Evolutionary conservation across 2,888 invertebrate species (phyloP), one percentile per base, ranked within the genome.

Genomic region (Gortyna flavago): DNA sequence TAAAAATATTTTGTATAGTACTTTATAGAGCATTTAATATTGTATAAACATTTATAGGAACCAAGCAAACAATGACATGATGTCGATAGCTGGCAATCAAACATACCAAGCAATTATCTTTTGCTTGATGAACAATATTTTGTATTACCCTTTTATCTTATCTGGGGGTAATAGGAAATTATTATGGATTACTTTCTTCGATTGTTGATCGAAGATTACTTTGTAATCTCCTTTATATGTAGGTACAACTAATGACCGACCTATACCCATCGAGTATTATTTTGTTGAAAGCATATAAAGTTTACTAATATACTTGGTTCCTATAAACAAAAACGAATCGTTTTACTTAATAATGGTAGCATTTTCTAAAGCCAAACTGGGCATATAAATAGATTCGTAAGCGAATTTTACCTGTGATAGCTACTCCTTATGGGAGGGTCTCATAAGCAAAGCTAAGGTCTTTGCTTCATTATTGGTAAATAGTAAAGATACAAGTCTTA

Each of bases 101-200:
- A 69, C 13, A 44, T 29, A 66, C 32, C 48, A n/a, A 21, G 35
- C 21, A 62, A 62, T 62, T 80, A 83, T 74, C 62, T 69, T 62
- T 66, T 77, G 59, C 74, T 74, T 65, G 71, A 38, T n/a, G 25
- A 68, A 57, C 71, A 73, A 72, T 83, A 74, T 73, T 67, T n/a
- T 72, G 41, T 80, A 79, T 69, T 72, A 62, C n/a, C 25, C 29
- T 72, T 72, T 57, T 72, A 73, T 77, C 77, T 75, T 72, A 72
- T 51, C 57, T 21, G 21, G 51, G 69, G 21, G 51, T 72, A 54
- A 73, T 73, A 61, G 74, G 44, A 69, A 65, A 75, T 75, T 70
- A 72, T 61, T 61, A 64, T 3, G 32, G 80, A 75, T 75, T 73
- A 77, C 51, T 44, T 41, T 48, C n/a, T n/a, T n/a, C n/a, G n/a